Evolutionary conservation across 2,113 vertebrate species (phyloP).

Genomic region (Melanerpes aurifrons): DNA sequence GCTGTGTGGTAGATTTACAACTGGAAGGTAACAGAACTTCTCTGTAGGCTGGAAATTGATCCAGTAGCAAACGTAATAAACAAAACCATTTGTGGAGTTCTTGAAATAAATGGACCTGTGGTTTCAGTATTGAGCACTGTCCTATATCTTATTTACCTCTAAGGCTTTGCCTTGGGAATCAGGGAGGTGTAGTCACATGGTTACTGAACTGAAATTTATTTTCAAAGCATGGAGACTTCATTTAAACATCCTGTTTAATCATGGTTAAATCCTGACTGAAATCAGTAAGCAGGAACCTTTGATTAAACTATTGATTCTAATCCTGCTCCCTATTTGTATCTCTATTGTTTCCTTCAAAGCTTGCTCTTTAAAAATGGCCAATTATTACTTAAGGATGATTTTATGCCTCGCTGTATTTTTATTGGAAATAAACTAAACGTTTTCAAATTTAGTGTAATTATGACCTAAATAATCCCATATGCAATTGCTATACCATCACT

Average conservation of each 20-base stretch:
- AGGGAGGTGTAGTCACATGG: neutral
- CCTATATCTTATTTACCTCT: neutral
- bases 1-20: neutral
- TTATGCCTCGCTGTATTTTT: neutral
- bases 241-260: slow-evolving; percentile 27
- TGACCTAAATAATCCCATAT: neutral
- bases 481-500: neutral
- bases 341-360: slow-evolving; percentile 7
- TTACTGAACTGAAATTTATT: slow-evolving; percentile 28
- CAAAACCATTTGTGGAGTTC: neutral
- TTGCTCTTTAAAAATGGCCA: neutral
- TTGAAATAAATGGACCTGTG: neutral
- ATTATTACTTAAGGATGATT: neutral
- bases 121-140: neutral
- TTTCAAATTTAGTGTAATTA: neutral
- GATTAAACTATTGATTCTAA: slow-evolving; percentile 48
- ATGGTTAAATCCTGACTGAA: slow-evolving; percentile 26
- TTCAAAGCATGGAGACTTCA: neutral
- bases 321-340: neutral
- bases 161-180: neutral
- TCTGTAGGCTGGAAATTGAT: neutral
- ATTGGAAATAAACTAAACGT: neutral
- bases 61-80: neutral
- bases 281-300: slow-evolving; percentile 3
- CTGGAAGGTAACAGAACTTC: neutral